Evolutionary conservation across 1,140 invertebrate genomes (phyloP), one percentile per base, ranked within the genome.

Genomic region (Ceratina calcarata): DNA sequence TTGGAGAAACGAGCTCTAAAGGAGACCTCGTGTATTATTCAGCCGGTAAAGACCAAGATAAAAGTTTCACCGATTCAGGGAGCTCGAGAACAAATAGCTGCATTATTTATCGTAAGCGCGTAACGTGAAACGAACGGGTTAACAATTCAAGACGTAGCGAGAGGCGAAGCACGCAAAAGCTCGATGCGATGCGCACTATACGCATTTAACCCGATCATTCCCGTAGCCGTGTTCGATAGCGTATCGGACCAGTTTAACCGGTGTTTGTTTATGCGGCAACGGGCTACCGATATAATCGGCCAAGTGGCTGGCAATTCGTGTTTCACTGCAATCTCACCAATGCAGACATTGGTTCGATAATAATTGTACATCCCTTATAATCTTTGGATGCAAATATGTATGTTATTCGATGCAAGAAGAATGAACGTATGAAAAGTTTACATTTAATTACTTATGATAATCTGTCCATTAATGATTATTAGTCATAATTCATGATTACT

Each of bases 241-340:
- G 49, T n/a, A 69, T 69, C 67, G 51, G 18, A 18, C 51, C 13
- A 16, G 37, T 64, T 71, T 64, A 64, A 78, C 70, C 27, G 20
- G 16, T 45, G 37, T 45, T 16, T 55, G 49, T 71, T 78, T 71
- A 71, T 70, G 66, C 66, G 45, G 32, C 55, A 62, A 37, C 4
- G n/a, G 20, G 37, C 22, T 24, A 7, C 27, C n/a, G 75, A 78
- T 64, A 37, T 24, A 71, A 71, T 71, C 64, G 20, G 3, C 7
- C 51, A n/a, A 49, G 45, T 64, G 13, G 12, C 18, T 60, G 66
- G 60, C 53, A 49, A 57, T 67, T 67, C 24, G 15, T 58, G 24
- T 51, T 45, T 45, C 61, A 20, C 16, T 0, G 27, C 15, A 49
- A 53, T 71, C 22, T 13, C 53, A 45, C 37, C 37, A 10, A 6